These are phyloP conservation scores for Loripinus fragilis DNA, from an alignment of 2,888 invertebrate species.

Conservation along the genomic window DNA sequence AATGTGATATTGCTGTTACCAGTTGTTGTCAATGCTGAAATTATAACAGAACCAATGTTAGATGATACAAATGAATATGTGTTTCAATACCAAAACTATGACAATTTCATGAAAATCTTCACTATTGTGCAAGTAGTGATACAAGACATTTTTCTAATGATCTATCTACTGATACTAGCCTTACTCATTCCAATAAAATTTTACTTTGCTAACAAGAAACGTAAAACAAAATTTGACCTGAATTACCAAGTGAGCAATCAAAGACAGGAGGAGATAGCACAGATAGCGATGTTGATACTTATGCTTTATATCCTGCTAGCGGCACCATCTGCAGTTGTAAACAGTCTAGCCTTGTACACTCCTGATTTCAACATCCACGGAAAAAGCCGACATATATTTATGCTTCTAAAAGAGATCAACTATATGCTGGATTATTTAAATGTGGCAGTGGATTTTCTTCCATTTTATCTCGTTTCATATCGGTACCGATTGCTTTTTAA, in stretches of 20 bases:
- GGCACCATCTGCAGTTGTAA: neutral
- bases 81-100: neutral
- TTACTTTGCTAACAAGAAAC: neutral
- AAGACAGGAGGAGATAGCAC: neutral
- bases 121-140: neutral
- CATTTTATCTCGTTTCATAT: neutral
- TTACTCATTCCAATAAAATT: neutral
- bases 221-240: neutral
- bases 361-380: neutral
- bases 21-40: neutral
- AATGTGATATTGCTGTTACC: neutral
- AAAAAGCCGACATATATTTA: neutral
- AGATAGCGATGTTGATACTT: neutral
- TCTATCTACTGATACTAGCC: neutral
- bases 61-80: neutral
- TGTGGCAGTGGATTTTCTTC: neutral
- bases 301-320: neutral
- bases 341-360: neutral
- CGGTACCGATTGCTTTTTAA: neutral
- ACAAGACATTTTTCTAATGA: neutral
- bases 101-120: neutral
- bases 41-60: too few relatives aligned
- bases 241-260: neutral
- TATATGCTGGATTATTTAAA: neutral
- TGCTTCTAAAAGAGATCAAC: neutral